Base-by-base conservation (phyloP, 1,140 invertebrate species). In the Leptopilina clavipes region DNA sequence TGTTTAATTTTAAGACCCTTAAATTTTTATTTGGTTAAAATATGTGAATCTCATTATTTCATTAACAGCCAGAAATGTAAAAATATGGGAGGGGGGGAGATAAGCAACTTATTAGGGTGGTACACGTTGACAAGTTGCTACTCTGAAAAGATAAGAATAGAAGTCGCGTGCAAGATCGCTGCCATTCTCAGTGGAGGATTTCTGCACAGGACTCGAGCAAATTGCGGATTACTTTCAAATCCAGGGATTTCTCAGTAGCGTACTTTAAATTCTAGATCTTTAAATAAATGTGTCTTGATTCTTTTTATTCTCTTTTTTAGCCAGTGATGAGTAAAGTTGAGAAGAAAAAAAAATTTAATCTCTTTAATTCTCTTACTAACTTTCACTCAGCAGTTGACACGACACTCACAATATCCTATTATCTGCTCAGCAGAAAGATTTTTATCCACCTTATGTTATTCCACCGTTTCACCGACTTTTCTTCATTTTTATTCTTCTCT, bases 281-380 rank as follows among this genome's bases (percentile, higher is more conserved):
- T n/a, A 52, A 52, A 52, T 52, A 52, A 17, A 52, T 17, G 48
- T 52, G 48, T 45, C 48, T 52, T 52, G 14, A 17, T 17, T 17
- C 6, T 52, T 52, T 40, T 40, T 17, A 6, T 52, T 52, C 48
- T 52, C 48, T 52, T 52, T 52, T 40, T 17, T 17, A 52, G 0
- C 6, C 48, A 52, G 48, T 52, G 1, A 52, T 52, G 44, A 17
- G n/a, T 52, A n/a, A 52, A 52, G 48, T n/a, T 52, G n/a, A 0
- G 17, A 48, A 48, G 6, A 40, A 40, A 40, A 40, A 40, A 9
- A 52, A 52, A 52, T 52, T 52, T 52, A 52, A 52, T 52, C 48
- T 52, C 48, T 52, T 52, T 52, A 52, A 52, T 52, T 52, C 48
- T 52, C n/a, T 52, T 52, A 52, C n/a, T 52, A n/a, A 52, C 48